phyloP scores from a whole-genome alignment of 2,797 vertebrate species.

The Argyrosomus regius region DNA sequence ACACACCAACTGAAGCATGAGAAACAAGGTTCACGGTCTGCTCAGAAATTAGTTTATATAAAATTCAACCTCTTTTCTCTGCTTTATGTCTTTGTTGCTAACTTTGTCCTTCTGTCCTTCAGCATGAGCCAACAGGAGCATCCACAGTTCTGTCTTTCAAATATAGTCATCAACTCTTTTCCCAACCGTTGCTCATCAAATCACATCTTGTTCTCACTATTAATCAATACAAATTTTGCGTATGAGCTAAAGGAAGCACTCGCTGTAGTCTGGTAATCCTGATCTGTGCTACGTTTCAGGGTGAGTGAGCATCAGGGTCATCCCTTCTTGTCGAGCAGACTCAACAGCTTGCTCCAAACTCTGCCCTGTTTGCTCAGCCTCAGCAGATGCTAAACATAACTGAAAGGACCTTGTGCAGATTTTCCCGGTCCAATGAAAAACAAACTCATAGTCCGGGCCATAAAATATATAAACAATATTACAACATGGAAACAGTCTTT shows the following conservation, averaged over 20 bases:
- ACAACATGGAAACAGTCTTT: background rate
- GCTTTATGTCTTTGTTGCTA: background rate
- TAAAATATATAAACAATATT: conserved; percentile 8
- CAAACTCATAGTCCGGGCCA: background rate
- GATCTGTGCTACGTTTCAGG: background rate
- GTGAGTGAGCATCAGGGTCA: background rate
- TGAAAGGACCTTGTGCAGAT: background rate
- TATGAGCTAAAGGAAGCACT: background rate
- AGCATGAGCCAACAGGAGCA: no score
- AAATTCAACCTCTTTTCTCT: background rate
- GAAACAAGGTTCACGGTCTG: background rate
- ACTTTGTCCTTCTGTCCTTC: no score
- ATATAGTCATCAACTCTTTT: background rate
- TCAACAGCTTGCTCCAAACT: background rate
- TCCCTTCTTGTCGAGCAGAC: background rate
- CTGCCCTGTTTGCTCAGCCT: background rate
- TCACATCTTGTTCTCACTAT: background rate
- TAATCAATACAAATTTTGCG: background rate
- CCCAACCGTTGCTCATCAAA: background rate
- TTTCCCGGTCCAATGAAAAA: background rate
- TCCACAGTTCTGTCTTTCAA: no score
- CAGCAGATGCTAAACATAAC: conserved; percentile 17
- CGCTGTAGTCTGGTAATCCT: background rate
- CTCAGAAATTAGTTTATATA: background rate
- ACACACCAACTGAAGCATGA: background rate